Percentiles rank a stretch among this genome's conserved stretches.
Evolutionary conservation across 2,888 invertebrate species (phyloP).

Genomic region (Physocephala rufipes): DNA sequence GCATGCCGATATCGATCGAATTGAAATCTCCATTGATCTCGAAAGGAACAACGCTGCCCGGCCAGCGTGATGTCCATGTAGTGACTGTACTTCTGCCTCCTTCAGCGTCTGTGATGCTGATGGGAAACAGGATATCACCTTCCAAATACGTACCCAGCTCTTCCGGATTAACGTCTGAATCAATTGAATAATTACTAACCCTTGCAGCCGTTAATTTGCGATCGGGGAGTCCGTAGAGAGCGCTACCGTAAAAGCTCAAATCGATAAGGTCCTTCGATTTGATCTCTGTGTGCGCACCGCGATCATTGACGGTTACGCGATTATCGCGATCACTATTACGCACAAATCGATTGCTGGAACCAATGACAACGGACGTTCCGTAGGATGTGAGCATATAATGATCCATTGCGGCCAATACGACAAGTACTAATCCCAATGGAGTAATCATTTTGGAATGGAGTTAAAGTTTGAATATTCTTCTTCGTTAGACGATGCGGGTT

Average conservation of each 20-base stretch:
- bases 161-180: slow-evolving; percentile 73
- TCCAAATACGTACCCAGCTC: slow-evolving; percentile 81
- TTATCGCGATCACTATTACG: slow-evolving; percentile 48
- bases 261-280: slow-evolving; percentile 66
- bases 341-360: not conserved
- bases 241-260: slow-evolving; percentile 69
- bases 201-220: slow-evolving; percentile 56
- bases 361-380: slow-evolving; percentile 45
- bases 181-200: slow-evolving; percentile 57
- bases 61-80: slow-evolving; percentile 72
- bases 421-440: slow-evolving; percentile 33
- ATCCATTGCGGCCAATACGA: slow-evolving; percentile 34
- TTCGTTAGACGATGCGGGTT: too few relatives aligned
- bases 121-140: slow-evolving; percentile 79
- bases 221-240: slow-evolving; percentile 70
- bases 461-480: too few relatives aligned
- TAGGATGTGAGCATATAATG: slow-evolving; percentile 7
- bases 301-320: slow-evolving; percentile 50
- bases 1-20: slow-evolving; percentile 70
- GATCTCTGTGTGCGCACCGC: too few relatives aligned
- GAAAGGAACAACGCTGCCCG: slow-evolving; percentile 76
- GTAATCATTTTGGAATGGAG: slow-evolving; percentile 11
- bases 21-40: slow-evolving; percentile 74
- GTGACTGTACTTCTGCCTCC: slow-evolving; percentile 70
- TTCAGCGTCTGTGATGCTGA: slow-evolving; percentile 52